A percentile compares a stretch with the other conserved stretches of the same genome.
phyloP scores from a whole-genome alignment of 2,113 vertebrate species.

The Centropus bengalensis region DNA sequence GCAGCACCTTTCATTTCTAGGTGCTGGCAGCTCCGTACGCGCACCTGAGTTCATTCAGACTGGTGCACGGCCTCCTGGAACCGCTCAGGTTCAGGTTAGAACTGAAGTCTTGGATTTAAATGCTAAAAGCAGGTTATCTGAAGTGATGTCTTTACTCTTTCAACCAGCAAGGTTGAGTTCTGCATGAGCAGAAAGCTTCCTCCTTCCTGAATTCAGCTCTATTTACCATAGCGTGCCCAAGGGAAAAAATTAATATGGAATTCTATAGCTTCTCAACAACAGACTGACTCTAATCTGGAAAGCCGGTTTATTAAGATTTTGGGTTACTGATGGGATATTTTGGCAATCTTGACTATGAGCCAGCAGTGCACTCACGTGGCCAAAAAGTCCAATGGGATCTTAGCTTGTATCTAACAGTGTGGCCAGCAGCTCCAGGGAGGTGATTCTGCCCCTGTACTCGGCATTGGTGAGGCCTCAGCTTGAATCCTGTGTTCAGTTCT shows the following conservation, averaged over 20 bases:
- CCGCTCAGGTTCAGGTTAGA: background rate
- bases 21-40: rapidly evolving
- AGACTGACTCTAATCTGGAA: background rate
- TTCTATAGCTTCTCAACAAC: rapidly evolving
- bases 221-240: background rate
- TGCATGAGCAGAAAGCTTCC: background rate
- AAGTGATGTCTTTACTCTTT: background rate
- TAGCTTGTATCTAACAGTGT: no score
- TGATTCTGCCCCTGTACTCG: no score
- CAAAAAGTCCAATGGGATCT: no score
- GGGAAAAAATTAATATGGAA: background rate
- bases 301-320: background rate
- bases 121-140: background rate
- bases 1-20: background rate
- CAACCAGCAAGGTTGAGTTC: background rate
- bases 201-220: background rate
- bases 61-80: rapidly evolving
- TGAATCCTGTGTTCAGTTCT: no score
- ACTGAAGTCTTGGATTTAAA: background rate
- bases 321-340: background rate
- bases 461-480: no score
- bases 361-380: no score
- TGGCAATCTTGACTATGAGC: no score
- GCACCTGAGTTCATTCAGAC: background rate
- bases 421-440: no score